Evolutionary conservation across 2,797 vertebrate species (phyloP).

Genomic region (Tragopan temminckii): DNA sequence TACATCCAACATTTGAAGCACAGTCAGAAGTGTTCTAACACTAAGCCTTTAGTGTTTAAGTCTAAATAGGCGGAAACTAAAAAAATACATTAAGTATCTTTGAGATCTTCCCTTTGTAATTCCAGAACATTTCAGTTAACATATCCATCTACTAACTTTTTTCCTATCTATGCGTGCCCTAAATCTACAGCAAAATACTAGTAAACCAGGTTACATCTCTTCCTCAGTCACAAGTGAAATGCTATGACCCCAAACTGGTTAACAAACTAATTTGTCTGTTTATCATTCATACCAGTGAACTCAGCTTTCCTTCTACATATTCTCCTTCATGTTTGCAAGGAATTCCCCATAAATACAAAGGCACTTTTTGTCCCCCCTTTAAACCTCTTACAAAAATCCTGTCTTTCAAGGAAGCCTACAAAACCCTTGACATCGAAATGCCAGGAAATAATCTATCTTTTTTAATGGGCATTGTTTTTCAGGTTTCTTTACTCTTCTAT

Average conservation of each 20-base stretch:
- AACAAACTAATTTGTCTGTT: neutral
- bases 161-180: neutral
- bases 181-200: neutral
- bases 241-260: neutral
- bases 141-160: neutral
- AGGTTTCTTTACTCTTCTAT: neutral
- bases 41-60: neutral
- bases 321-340: neutral
- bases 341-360: neutral
- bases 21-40: neutral
- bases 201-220: neutral
- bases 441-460: conserved; percentile 7
- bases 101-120: neutral
- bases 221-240: neutral
- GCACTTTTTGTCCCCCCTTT: neutral
- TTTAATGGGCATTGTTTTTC: neutral
- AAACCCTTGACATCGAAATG: neutral
- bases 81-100: neutral
- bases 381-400: neutral
- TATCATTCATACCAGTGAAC: neutral
- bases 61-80: neutral
- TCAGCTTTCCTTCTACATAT: neutral
- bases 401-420: neutral
- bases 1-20: neutral
- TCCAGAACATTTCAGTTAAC: neutral